These are phyloP conservation scores for Dinocampus coccinellae DNA, from an alignment of 2,888 invertebrate species.

Conservation along the genomic window DNA sequence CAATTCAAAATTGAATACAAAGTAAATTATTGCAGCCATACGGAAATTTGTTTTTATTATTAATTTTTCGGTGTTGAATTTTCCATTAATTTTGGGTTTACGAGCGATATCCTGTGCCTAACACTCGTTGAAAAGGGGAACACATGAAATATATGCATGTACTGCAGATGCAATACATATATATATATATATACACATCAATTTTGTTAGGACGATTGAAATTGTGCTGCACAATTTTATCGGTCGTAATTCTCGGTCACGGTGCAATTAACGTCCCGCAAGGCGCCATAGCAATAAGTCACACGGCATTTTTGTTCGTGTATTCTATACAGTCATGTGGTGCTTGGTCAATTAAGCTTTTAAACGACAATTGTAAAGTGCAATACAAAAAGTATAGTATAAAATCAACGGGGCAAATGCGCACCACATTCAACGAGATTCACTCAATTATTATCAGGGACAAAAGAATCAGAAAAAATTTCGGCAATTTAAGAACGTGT, in stretches of 20 bases:
- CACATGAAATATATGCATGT: background rate
- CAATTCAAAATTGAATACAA: no score
- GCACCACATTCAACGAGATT: background rate
- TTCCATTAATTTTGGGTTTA: background rate
- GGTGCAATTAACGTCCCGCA: conserved; percentile 31
- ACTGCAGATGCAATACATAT: background rate
- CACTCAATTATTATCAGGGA: background rate
- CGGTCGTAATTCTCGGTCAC: conserved; percentile 29
- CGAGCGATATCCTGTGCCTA: background rate
- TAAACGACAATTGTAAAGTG: conserved; percentile 40
- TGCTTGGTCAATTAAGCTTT: conserved; percentile 50
- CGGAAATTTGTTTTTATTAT: background rate
- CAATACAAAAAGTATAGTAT: conserved; percentile 5
- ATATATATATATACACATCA: background rate
- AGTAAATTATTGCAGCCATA: no score
- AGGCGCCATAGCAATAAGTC: conserved; percentile 21
- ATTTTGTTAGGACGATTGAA: conserved; percentile 5
- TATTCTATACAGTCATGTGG: background rate
- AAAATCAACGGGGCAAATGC: conserved; percentile 1
- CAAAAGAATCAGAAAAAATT: background rate
- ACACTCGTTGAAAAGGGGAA: background rate
- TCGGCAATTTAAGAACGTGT: background rate
- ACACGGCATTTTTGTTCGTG: conserved; percentile 5
- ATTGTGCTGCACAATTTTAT: conserved; percentile 32
- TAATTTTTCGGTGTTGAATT: background rate